Base-by-base conservation (phyloP, 2,113 vertebrate species). In the Epinephelus fuscoguttatus region DNA sequence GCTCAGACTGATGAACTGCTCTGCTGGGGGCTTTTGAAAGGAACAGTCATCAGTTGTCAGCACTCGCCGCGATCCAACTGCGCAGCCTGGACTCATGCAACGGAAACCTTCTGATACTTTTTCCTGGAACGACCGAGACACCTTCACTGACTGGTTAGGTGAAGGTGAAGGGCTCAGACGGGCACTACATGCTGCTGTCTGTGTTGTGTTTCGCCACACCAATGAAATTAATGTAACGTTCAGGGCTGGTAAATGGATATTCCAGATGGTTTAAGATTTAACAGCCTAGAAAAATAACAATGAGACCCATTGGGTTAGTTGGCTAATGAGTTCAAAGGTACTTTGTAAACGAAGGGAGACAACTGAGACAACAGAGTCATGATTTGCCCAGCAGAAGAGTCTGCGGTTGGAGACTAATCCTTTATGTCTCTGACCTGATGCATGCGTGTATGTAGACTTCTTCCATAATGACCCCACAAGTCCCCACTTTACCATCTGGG, bases 251-350 rank as follows among this genome's bases (percentile, higher is more conserved):
- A 57, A 79, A 85, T 75, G 18, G 45, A 81, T 63, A 75, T 45
- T 82, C 85, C 93, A 93, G 88, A 92, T 91, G 78, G 76, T 80
- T 76, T 68, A 62, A 66, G 71, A 73, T 82, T 76, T 81, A 84
- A 85, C 78, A 70, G 74, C 37, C 15, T 40, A 33, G 37, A 81
- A 87, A 84, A 82, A 84, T 57, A 84, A 84, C 72, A 80, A 85
- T 79, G 71, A 73, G 53, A 84, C 67, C 71, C 81, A 59, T 1
- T 60, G 75, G 75, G 61, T 67, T 81, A 57, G 67, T 70, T 6
- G 18, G 79, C 47, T 81, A 82, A 85, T 86, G 83, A 82, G 81
- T 80, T 88, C 60, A 84, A 91, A 85, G 76, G 75, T 75, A 53
- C 70, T 70, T 53, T 68, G 66, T 82, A 82, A 85, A 87, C 7